These are phyloP conservation scores for Pygoscelis adeliae DNA, from an alignment of 2,113 vertebrate genomes.

Conservation along the genomic window DNA sequence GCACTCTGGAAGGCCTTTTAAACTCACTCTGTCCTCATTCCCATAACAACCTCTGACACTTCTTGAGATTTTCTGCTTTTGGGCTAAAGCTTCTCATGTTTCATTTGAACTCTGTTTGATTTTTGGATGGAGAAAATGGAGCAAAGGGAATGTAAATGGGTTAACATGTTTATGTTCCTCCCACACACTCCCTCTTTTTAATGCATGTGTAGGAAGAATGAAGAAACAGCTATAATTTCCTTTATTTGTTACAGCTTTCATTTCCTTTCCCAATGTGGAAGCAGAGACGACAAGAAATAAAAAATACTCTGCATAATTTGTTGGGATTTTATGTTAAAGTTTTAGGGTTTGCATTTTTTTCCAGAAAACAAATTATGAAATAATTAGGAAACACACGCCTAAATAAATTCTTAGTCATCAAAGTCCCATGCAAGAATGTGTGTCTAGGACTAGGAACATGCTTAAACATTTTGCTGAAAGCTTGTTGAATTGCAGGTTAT, in stretches of 20 bases:
- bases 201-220: slow-evolving; percentile 27
- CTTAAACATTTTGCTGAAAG: not conserved
- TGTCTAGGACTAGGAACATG: not conserved
- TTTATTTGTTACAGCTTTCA: not conserved
- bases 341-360: not conserved
- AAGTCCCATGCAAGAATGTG: not conserved
- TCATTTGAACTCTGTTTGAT: slow-evolving; percentile 9
- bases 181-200: not conserved
- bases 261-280: not conserved
- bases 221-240: not conserved
- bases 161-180: slow-evolving; percentile 17
- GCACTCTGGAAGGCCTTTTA: not conserved
- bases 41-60: not conserved
- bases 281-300: not conserved
- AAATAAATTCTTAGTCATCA: not conserved
- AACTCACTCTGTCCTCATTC: not conserved
- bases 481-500: not conserved
- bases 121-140: slow-evolving; percentile 8
- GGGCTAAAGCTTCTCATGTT: not conserved
- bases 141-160: not conserved
- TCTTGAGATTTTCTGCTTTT: not conserved
- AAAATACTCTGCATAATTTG: fast-evolving
- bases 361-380: not conserved
- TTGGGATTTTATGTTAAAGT: not conserved
- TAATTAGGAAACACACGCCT: not conserved